Percentiles rank a stretch among this genome's conserved stretches.
Conservation (phyloP, 2,888 invertebrate genomes). For the Chromoteleia sp. region DNA sequence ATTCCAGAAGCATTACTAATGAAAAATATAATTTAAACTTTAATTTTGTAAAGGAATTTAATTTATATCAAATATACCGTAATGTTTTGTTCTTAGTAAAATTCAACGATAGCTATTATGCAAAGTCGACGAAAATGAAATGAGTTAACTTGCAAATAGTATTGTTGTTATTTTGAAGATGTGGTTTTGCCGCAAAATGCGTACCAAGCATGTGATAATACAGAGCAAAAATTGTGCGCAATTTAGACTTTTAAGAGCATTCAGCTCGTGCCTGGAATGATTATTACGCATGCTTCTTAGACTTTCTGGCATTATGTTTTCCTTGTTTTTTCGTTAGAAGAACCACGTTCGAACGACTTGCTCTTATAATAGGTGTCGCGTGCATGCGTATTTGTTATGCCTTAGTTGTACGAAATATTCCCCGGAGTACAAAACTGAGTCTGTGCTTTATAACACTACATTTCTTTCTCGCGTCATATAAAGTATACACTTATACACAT, state of each 20-base stretch:
- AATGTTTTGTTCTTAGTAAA: too few relatives aligned
- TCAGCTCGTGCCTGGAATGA: slow-evolving; percentile 35
- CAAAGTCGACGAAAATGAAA: too few relatives aligned
- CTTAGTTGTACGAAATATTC: slow-evolving; percentile 52
- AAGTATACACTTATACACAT: slow-evolving; percentile 35
- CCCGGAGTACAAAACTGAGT: slow-evolving; percentile 36
- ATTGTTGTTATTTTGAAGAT: background rate
- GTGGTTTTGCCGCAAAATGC: slow-evolving; percentile 6
- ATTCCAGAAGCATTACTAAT: too few relatives aligned
- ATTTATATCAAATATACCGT: too few relatives aligned
- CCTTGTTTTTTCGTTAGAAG: slow-evolving; percentile 10
- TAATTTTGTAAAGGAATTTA: too few relatives aligned
- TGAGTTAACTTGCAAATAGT: too few relatives aligned
- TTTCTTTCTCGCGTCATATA: slow-evolving; percentile 50
- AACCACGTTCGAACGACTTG: slow-evolving; percentile 29
- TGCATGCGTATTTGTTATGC: slow-evolving; percentile 50
- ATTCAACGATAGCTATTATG: too few relatives aligned
- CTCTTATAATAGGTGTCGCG: slow-evolving; percentile 50
- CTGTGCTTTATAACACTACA: slow-evolving; percentile 48
- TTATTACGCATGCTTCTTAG: slow-evolving; percentile 41
- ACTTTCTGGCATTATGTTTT: slow-evolving; percentile 8
- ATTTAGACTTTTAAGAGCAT: slow-evolving; percentile 25
- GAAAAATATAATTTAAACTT: too few relatives aligned
- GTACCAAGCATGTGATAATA: background rate
- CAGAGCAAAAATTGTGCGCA: slow-evolving; percentile 7